These are phyloP conservation scores for Astyanax mexicanus DNA, from an alignment of 2,797 vertebrate genomes.

Conservation along the genomic window DNA sequence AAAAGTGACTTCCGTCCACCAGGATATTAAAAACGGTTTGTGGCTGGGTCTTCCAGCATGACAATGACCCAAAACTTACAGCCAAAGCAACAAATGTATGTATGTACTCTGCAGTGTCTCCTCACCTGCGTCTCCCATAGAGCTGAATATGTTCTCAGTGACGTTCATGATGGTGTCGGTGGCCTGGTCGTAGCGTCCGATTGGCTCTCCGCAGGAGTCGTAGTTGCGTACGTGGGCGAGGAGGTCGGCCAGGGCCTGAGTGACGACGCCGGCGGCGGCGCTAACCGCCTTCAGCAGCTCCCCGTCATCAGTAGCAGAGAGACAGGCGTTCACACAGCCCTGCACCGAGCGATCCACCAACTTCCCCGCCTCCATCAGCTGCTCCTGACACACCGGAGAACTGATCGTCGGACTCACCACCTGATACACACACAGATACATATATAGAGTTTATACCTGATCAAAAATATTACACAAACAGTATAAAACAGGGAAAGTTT, in stretches of 20 bases:
- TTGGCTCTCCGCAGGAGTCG: slow-evolving; percentile 92
- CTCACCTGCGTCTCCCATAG: slow-evolving; percentile 98
- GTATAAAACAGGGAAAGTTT: no score
- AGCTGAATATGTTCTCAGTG: slow-evolving; percentile 97
- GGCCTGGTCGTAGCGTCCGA: slow-evolving; percentile 96
- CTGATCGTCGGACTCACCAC: slow-evolving; percentile 98
- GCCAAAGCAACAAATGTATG: no score
- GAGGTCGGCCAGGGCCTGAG: slow-evolving; percentile 92
- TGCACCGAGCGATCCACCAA: slow-evolving; percentile 96
- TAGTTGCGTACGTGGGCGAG: slow-evolving; percentile 96
- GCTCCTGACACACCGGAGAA: slow-evolving; percentile 97
- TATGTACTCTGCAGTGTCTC: no score
- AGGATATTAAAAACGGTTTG: no score
- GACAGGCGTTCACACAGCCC: slow-evolving; percentile 92
- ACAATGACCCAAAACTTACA: no score
- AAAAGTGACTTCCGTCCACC: no score
- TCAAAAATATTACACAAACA: no score
- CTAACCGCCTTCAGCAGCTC: slow-evolving; percentile 93
- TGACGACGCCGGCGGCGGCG: slow-evolving; percentile 88
- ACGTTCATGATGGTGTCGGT: slow-evolving; percentile 98
- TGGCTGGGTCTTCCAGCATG: no score
- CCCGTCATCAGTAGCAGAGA: slow-evolving; percentile 86
- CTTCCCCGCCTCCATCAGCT: slow-evolving; percentile 94
- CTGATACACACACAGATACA: no score
- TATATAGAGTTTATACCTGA: no score